Base-by-base conservation (phyloP, 2,113 vertebrate genomes). In the Agapornis roseicollis region DNA sequence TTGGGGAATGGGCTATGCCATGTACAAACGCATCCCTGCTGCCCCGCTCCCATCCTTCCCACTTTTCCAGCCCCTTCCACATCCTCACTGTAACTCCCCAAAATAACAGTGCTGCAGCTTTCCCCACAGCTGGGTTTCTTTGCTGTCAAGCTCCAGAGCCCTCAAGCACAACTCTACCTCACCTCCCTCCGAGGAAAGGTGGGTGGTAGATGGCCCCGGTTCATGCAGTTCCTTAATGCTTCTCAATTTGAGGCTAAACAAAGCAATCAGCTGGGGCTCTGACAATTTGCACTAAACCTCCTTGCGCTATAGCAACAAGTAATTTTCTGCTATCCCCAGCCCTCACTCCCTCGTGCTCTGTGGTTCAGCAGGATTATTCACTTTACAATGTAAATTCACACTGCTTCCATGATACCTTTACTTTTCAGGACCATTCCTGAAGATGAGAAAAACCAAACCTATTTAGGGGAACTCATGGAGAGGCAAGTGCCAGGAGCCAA, bases 211-310 rank as follows among this genome's bases (percentile, higher is more conserved):
- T 64, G 53, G 61, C 58, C 79, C 35, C 2, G 1, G 55, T 80
- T 64, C 82, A 42, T 6, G 24, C 10, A 1, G 28, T 61, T 91
- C 61, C 52, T 85, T 56, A 79, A 87, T 11, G 52, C 70, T 80
- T 76, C 35, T 24, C 88, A 79, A 49, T 85, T 80, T 90, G 72
- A 93, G 76, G 80, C 85, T 94, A 80, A 96, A 41, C 93, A 86
- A 77, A 90, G 90, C 80, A 53, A 82, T 88, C 76, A 70, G 63
- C 80, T 13, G 64, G 82, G 85, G 37, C 64, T 77, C 79, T 70
- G 92, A 71, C 92, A 65, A 74, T 93, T 83, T 91, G 50, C 55
- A 78, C 74, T 24, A 73, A 85, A 76, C 63, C 66, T 85, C 74
- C 79, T 39, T 9, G 24, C 0, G 2, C 95, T 92, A 73, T 63